These are phyloP conservation scores for Notodonta ziczac DNA, from an alignment of 2,888 invertebrate genomes.

Conservation along the genomic window DNA sequence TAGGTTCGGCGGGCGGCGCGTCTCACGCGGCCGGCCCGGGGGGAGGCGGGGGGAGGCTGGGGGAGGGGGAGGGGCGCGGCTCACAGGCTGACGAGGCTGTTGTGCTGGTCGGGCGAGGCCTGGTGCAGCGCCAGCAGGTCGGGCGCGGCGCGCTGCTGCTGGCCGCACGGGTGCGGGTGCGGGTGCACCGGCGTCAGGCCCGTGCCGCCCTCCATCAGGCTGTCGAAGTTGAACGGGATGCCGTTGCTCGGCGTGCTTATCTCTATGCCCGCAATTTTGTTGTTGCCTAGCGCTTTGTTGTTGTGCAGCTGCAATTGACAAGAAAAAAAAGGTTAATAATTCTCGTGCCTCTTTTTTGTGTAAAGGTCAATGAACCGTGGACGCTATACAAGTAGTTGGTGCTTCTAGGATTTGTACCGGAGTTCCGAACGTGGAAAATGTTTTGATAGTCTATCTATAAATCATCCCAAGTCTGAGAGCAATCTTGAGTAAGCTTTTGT, in stretches of 20 bases:
- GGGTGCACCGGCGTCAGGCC: conserved; percentile 93
- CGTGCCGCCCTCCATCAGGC: conserved; percentile 96
- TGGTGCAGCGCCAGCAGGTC: conserved; percentile 65
- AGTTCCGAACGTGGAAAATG: no score
- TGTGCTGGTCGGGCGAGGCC: conserved; percentile 90
- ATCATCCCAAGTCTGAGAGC: no score
- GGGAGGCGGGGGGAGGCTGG: conserved; percentile 36
- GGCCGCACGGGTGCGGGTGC: conserved; percentile 88
- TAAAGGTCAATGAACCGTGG: no score
- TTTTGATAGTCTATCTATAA: no score
- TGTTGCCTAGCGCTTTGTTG: conserved; percentile 74
- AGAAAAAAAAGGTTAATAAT: background rate
- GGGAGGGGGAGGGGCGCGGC: conserved; percentile 30
- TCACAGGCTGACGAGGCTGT: conserved; percentile 94
- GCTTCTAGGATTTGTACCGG: no score
- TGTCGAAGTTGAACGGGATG: conserved; percentile 95
- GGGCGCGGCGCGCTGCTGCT: conserved; percentile 90
- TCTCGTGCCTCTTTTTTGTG: background rate
- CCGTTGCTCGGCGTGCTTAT: conserved; percentile 95
- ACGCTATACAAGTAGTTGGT: no score
- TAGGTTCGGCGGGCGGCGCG: conserved; percentile 45
- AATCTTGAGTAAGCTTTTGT: no score
- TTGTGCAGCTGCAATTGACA: conserved; percentile 71
- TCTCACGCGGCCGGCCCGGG: conserved; percentile 35
- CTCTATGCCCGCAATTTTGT: conserved; percentile 91